Base-by-base conservation (phyloP, 2,797 vertebrate genomes). In the Arrhamphus sclerolepis region DNA sequence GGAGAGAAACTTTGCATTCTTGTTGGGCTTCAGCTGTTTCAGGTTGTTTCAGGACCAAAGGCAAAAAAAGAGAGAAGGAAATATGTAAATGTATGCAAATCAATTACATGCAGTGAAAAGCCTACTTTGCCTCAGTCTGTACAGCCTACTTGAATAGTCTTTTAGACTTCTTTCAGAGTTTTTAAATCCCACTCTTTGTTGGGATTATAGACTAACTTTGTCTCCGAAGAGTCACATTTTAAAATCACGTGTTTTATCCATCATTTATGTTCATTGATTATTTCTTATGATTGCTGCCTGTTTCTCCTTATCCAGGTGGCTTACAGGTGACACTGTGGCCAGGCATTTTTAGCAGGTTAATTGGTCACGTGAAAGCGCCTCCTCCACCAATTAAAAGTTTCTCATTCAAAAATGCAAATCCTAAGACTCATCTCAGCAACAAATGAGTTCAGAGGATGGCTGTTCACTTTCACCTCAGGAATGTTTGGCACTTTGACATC, bases 401-500 rank as follows among this genome's bases (percentile, higher is more conserved):
- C 11, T 5, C 22, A 55, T 18, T 24, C 26, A 18, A 46, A 54
- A 34, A 44, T 20, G 4, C 3, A n/a, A 4, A 58, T 58, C 52
- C 34, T 7, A 2, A 4, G 51, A 47, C 17, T 52, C 46, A 13
- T n/a, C 28, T 1, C 22, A 2, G 4, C 14, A 19, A 18, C 42
- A 46, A 7, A 44, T 49, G 42, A 66, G 48, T 72, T 56, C n/a
- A 19, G 47, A 21, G 7, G 69, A 29, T 4, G 55, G 58, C 53
- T 70, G 62, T 78, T 82, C 66, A 88, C 86, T 87, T 86, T 71
- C 65, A 84, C 72, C 83, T 77, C 77, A 70, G 87, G 86, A 87
- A 87, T 89, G 86, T 87, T 89, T 85, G 83, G 56, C 79, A 90
- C 87, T 85, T 89, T 85, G 75, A 72, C 80, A 75, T 70, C 78